Evolutionary conservation across 2,113 vertebrate genomes (phyloP), one percentile per base, ranked within the genome.

Genomic region (Myanophis thanlyinensis): DNA sequence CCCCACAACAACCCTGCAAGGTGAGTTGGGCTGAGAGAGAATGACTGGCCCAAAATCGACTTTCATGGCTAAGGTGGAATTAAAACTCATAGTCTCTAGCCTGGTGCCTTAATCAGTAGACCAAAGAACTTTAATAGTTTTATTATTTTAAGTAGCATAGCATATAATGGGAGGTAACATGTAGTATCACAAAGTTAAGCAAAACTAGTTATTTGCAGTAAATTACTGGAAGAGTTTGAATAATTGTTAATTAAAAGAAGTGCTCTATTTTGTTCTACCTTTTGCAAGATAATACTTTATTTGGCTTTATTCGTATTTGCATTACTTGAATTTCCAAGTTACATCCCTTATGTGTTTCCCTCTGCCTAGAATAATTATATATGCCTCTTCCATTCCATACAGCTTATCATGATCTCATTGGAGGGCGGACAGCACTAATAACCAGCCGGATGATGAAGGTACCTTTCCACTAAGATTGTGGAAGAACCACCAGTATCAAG

Each of bases 301-400:
- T 47, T 56, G 18, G 30, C 52, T n/a, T 18, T 30, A 48, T 47
- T 35, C 0, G 1, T 40, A 48, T 27, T 27, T 59, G 56, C 56
- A 59, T 59, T 25, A 25, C 25, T 54, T n/a, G 12, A 59, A 86
- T 91, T 91, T 15, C 20, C n/a, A 54, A 46, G n/a, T 89, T 48
- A 46, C 44, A 11, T 25, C 35, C 25, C 51, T 23, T 44, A 85
- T 85, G 40, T 90, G 18, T 54, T 62, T 30, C 44, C 44, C 20
- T 5, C 30, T 46, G 18, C 44, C 15, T 94, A 92, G 95, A 96
- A 95, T 93, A 23, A 91, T 91, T 89, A 92, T 88, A 30, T 59
- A 35, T 12, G 62, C 13, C 62, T 18, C n/a, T 73, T 73, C 11
- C n/a, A 73, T 67, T n/a, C 27, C 27, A n/a, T 1, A n/a, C 27